A percentile compares a stretch with the other conserved stretches of the same genome.
phyloP scores from a whole-genome alignment of 1,140 invertebrate genomes.

The Potamilus streckersoni region DNA sequence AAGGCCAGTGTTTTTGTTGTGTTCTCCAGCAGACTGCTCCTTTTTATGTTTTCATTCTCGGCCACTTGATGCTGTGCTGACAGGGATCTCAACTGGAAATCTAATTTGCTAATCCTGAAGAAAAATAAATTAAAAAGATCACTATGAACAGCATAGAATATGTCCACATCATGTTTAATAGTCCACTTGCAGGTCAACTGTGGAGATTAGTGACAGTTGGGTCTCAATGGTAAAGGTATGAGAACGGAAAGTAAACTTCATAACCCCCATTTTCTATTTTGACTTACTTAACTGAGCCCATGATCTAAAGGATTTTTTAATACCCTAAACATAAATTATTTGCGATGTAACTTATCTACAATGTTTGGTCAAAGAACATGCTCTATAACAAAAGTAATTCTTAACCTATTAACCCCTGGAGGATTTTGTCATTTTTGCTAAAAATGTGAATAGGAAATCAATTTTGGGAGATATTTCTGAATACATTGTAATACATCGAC shows the following conservation, averaged over 20 bases:
- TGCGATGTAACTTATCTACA: no score
- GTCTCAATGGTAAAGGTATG: neutral
- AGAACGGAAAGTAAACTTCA: neutral
- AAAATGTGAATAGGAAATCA: no score
- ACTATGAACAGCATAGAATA: neutral
- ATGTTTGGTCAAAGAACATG: no score
- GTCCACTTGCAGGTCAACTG: neutral
- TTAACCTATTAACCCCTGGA: no score
- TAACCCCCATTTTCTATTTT: neutral
- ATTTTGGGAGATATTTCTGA: no score
- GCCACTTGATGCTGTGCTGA: conserved; percentile 55
- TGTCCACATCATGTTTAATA: neutral
- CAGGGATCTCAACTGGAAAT: conserved; percentile 51
- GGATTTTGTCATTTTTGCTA: no score
- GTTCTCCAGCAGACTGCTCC: conserved; percentile 52
- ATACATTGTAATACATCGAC: no score
- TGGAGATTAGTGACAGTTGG: no score
- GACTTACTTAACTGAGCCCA: neutral
- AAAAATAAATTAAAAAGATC: neutral
- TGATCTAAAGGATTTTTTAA: no score
- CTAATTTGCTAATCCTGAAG: conserved; percentile 54
- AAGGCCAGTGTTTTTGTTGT: conserved; percentile 50
- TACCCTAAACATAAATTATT: neutral
- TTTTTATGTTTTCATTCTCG: conserved; percentile 52
- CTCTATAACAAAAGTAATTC: no score